phyloP scores from a whole-genome alignment of 2,888 invertebrate species.

The Synergus umbraculus region DNA sequence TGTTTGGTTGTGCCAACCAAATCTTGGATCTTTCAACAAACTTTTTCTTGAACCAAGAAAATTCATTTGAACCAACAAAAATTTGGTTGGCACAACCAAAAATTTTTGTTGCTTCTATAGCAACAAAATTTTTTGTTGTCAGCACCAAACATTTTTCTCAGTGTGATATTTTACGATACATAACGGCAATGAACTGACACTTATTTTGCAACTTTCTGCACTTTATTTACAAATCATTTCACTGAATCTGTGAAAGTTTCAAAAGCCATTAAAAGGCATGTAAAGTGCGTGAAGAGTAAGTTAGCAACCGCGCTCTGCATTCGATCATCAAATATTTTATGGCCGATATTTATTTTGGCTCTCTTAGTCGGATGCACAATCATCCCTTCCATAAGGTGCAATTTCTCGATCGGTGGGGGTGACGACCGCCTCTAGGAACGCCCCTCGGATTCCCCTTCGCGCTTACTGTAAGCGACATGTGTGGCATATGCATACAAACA shows the following conservation, averaged over 20 bases:
- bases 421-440: conserved; percentile 77
- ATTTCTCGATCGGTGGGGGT: conserved; percentile 66
- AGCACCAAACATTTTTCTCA: too few species aligned
- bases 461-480: conserved; percentile 51
- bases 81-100: too few species aligned
- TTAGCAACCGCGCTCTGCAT: neutral
- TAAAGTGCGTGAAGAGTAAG: neutral
- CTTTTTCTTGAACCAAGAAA: too few species aligned
- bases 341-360: conserved; percentile 37
- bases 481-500: conserved; percentile 41
- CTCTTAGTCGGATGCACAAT: conserved; percentile 37
- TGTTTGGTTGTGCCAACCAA: too few species aligned
- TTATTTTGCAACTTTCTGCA: neutral
- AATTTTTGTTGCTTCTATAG: too few species aligned
- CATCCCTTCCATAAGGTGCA: conserved; percentile 55
- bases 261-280: neutral
- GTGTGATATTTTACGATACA: too few species aligned
- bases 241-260: neutral
- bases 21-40: too few species aligned
- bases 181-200: too few species aligned
- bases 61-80: too few species aligned
- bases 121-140: too few species aligned
- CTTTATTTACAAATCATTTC: too few species aligned
- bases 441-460: conserved; percentile 70
- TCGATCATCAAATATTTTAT: conserved; percentile 34